These are phyloP conservation scores for Neoarius graeffei DNA, from an alignment of 2,113 vertebrate genomes.

Conservation along the genomic window DNA sequence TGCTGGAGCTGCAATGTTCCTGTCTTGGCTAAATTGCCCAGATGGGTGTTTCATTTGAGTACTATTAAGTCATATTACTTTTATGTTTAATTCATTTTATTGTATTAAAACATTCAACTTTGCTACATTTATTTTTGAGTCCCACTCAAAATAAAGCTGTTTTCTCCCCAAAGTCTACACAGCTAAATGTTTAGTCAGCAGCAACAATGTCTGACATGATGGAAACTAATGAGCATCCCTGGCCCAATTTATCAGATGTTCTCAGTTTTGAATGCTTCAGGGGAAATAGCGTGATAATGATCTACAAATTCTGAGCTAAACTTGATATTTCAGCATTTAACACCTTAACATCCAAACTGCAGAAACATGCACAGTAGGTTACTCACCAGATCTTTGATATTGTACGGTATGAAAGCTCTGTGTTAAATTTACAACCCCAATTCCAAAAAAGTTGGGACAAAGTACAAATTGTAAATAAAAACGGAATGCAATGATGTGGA, in stretches of 20 bases:
- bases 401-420: not conserved
- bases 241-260: not conserved
- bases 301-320: not conserved
- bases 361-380: not conserved
- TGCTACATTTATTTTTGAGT: not conserved
- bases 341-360: not conserved
- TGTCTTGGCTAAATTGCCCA: not conserved
- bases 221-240: not conserved
- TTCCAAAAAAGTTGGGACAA: too few species aligned
- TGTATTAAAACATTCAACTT: not conserved
- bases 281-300: not conserved
- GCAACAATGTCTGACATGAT: not conserved
- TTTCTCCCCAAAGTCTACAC: not conserved
- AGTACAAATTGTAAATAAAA: too few species aligned
- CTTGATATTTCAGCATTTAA: not conserved
- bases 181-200: not conserved
- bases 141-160: not conserved
- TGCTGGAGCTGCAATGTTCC: not conserved
- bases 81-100: not conserved
- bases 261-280: not conserved
- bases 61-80: not conserved
- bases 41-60: not conserved
- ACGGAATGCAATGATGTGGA: too few species aligned
- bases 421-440: not conserved
- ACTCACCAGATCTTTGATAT: not conserved